Conservation (phyloP, 2,888 invertebrate genomes). For the Scaeva pyrastri region DNA sequence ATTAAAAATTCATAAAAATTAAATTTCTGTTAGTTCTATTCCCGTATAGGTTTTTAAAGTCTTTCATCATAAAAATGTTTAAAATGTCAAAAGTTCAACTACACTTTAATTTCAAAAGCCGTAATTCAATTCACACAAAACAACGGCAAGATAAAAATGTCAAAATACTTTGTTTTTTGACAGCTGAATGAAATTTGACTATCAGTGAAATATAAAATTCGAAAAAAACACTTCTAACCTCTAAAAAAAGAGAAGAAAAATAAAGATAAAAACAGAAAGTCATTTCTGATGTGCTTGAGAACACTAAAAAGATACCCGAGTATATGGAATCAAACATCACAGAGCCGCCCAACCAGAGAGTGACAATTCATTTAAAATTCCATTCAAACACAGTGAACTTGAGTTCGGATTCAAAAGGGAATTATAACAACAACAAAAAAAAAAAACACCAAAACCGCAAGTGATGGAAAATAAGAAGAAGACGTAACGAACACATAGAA, state of each 20-base stretch:
- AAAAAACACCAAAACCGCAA: slow-evolving; percentile 62
- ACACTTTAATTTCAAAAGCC: background rate
- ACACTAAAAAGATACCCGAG: background rate
- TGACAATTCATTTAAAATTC: slow-evolving; percentile 59
- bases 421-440: no score
- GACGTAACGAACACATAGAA: no score
- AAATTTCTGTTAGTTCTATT: no score
- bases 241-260: background rate
- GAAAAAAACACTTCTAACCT: background rate
- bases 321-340: slow-evolving; percentile 46
- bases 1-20: no score
- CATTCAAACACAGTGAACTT: slow-evolving; percentile 5
- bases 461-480: slow-evolving; percentile 7
- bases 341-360: slow-evolving; percentile 23
- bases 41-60: no score
- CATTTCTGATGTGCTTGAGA: slow-evolving; percentile 12
- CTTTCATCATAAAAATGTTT: background rate
- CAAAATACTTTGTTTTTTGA: background rate
- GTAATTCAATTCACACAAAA: background rate
- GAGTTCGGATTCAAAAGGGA: background rate
- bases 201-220: background rate
- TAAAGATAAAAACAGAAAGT: slow-evolving; percentile 1
- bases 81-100: background rate
- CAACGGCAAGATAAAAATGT: background rate
- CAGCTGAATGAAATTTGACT: slow-evolving; percentile 9